Percentiles rank a stretch among this genome's conserved stretches.
These are phyloP conservation scores for Meloidogyne floridensis DNA, from an alignment of 1,140 invertebrate genomes.

Conservation along the genomic window DNA sequence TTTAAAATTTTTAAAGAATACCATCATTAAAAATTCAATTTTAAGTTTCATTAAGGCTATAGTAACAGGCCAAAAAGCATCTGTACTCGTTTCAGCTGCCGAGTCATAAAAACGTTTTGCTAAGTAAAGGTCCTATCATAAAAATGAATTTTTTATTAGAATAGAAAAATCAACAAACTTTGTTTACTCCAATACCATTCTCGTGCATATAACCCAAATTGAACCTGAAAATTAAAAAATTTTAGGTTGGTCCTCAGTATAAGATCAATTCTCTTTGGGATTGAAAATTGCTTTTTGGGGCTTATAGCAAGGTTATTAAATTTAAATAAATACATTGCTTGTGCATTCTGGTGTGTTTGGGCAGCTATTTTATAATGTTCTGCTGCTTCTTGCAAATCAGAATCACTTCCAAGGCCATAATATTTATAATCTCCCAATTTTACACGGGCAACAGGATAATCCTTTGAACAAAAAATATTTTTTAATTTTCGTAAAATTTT, in stretches of 20 bases:
- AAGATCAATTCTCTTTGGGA: too few species aligned
- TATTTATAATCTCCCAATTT: constrained; percentile 98
- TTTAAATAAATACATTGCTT: constrained; percentile 76
- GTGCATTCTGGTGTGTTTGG: constrained; percentile 91
- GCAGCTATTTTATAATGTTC: constrained; percentile 85
- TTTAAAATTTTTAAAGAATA: constrained; percentile 2
- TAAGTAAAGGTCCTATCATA: constrained; percentile 72
- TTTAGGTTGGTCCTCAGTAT: too few species aligned
- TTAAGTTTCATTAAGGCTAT: constrained; percentile 86
- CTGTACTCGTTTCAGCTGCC: constrained; percentile 88
- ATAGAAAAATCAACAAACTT: constrained; percentile 67
- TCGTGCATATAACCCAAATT: constrained; percentile 99
- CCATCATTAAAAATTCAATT: constrained; percentile 48
- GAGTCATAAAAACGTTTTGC: constrained; percentile 91
- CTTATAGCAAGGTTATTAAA: neutral
- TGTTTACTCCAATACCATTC: constrained; percentile 85
- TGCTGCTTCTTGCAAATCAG: constrained; percentile 89
- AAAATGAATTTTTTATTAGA: neutral
- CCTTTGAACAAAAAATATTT: constrained; percentile 47
- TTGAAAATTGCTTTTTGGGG: too few species aligned
- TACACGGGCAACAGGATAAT: constrained; percentile 75
- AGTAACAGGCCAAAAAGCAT: constrained; percentile 79
- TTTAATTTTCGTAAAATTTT: too few species aligned
- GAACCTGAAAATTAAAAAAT: constrained; percentile 69
- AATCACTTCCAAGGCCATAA: constrained; percentile 84